Conservation (phyloP, 1,140 invertebrate genomes). For the Lepidostoma basale region DNA sequence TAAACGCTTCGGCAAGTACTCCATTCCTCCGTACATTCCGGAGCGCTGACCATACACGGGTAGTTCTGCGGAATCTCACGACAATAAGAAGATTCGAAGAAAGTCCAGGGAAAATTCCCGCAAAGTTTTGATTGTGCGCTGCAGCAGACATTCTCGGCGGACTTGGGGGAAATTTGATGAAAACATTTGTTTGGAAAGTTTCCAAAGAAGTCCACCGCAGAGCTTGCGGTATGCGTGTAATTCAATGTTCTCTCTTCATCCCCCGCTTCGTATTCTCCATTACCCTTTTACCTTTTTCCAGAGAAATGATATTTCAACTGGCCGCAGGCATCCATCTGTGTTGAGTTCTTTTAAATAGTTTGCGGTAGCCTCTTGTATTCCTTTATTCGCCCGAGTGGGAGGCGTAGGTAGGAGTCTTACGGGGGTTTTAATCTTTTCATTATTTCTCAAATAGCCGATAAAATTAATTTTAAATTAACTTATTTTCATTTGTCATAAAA, state of each 20-base stretch:
- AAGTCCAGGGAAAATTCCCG: slow-evolving; percentile 38
- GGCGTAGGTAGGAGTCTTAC: too few species aligned
- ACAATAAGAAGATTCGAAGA: slow-evolving; percentile 39
- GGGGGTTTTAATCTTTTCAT: background rate
- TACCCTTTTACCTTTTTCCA: background rate
- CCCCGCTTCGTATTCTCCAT: background rate
- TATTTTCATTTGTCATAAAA: background rate
- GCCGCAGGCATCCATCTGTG: slow-evolving; percentile 38
- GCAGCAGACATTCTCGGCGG: slow-evolving; percentile 40
- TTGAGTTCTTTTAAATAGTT: slow-evolving; percentile 42
- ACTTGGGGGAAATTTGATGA: slow-evolving; percentile 39
- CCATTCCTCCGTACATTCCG: slow-evolving; percentile 7
- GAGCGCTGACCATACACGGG: background rate
- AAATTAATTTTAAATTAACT: background rate
- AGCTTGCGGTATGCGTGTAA: slow-evolving; percentile 38
- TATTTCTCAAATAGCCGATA: background rate
- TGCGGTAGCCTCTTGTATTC: slow-evolving; percentile 19
- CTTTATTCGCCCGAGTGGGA: background rate
- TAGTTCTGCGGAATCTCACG: slow-evolving; percentile 6
- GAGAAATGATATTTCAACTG: slow-evolving; percentile 39
- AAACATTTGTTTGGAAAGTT: slow-evolving; percentile 43
- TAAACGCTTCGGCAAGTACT: slow-evolving; percentile 7
- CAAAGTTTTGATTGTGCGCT: slow-evolving; percentile 46
- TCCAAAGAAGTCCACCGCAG: slow-evolving; percentile 4
- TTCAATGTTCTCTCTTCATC: slow-evolving; percentile 29